Base-by-base conservation (phyloP, 35 echinoderm and acorn worm genomes). In the Apostichopus japonicus region DNA sequence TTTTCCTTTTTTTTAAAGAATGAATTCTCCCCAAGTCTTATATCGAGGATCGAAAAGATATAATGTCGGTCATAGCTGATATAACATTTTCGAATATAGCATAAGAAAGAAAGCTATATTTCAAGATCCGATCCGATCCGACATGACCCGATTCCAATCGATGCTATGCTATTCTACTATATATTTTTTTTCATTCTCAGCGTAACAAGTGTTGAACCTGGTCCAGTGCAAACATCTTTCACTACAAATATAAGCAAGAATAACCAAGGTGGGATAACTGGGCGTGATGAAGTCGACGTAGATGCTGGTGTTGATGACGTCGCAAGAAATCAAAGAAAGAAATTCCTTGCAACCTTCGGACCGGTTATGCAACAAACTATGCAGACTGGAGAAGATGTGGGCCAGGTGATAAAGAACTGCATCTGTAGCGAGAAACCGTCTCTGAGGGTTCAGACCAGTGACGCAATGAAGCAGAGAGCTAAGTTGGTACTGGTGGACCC, bases 131-230 rank as follows among this genome's bases (percentile, higher is more conserved):
- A 44, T 44, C 33, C 33, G 33, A 44, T 3, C 33, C n/a, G n/a
- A n/a, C n/a, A n/a, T 44, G 33, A 44, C 33, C 33, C 33, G 33
- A 44, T 44, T 44, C 33, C 33, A 44, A 44, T 44, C 33, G 33
- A 44, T 44, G 33, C 33, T 44, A 44, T 44, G 63, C 11, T 19
- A 67, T 15, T 67, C 6, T 19, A 8, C 63, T 67, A 15, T 67
- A 15, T 67, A 11, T 9, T 10, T 67, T 67, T 9, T 67, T 19
- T 17, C 6, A 19, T 67, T 67, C 8, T 67, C 63, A 86, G 82
- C 14, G 24, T 86, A 14, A 86, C 82, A 4, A 55, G 23, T 23
- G 55, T 86, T 59, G 82, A 86, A 59, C 82, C 82, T 10, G 82
- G 82, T 59, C 10, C 55, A 22, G 55, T 86, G 14, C 27, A 17